Evolutionary conservation across 1,140 invertebrate species (phyloP), one percentile per base, ranked within the genome.

Genomic region (Helicoverpa zea): DNA sequence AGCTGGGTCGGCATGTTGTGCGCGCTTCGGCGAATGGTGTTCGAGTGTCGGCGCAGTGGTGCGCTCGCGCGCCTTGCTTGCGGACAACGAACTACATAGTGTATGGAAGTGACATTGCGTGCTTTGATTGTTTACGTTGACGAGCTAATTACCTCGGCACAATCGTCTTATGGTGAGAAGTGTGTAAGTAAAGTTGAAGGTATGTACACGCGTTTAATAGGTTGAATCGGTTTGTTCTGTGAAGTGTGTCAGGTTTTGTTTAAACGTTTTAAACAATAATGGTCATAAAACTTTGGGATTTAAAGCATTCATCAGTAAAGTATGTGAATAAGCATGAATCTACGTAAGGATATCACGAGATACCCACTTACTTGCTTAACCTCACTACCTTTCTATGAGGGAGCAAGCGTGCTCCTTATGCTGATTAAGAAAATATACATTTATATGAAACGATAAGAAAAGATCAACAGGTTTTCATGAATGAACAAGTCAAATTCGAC

Each of bases 1-100:
- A 83, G 81, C 47, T 72, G 80, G 78, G 83, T 76, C 81, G 88
- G 83, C 92, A 94, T 92, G 91, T 90, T 93, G 92, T 86, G 84
- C 82, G 84, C 91, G 85, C 86, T 80, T 76, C 90, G 89, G 84
- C 91, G 92, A 88, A 82, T 90, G 88, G 86, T 90, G 72, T 85
- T 83, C 63, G 89, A 94, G 89, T 92, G 92, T 23, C 85, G 73
- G 74, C 63, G 81, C 84, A 85, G 83, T 86, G 85, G 81, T 83
- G 90, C 89, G 90, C 87, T 64, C 78, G 89, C 87, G 89, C 89
- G 88, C 81, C 81, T 81, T 78, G 83, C 79, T 84, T 68, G 86
- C 81, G 84, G 79, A 61, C 89, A 87, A 79, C 76, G 87, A 90
- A 86, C 86, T 86, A 61, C 80, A 84, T 61, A 78, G 81, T 68